Percentiles rank a stretch among this genome's conserved stretches.
Conservation (phyloP, 1,140 invertebrate species). For the Leptinotarsa defecta region DNA sequence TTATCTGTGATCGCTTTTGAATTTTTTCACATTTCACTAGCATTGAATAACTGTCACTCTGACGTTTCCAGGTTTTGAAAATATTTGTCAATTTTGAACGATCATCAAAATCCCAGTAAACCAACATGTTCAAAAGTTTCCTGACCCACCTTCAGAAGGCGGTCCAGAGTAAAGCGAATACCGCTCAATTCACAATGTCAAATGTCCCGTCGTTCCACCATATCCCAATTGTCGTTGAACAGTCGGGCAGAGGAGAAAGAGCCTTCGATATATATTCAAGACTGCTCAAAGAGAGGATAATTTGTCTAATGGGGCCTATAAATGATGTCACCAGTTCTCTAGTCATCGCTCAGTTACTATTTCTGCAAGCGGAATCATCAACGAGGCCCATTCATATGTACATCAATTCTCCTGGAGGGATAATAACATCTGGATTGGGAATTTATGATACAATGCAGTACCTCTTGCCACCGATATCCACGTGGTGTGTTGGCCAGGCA, state of each 20-base stretch:
- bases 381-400: slow-evolving; percentile 80
- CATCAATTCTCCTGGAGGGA: slow-evolving; percentile 69
- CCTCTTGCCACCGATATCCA: slow-evolving; percentile 72
- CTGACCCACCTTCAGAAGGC: not conserved
- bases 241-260: slow-evolving; percentile 77
- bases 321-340: slow-evolving; percentile 76
- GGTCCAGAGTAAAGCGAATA: not conserved
- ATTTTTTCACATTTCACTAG: no score
- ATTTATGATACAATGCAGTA: slow-evolving; percentile 86
- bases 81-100: not conserved
- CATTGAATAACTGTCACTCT: no score
- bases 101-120: slow-evolving; percentile 1
- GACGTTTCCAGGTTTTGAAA: no score
- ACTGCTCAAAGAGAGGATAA: slow-evolving; percentile 79
- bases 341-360: slow-evolving; percentile 81
- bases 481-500: slow-evolving; percentile 91
- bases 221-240: slow-evolving; percentile 81
- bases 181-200: slow-evolving; percentile 18
- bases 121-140: not conserved
- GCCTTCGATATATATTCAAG: slow-evolving; percentile 85
- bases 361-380: slow-evolving; percentile 76
- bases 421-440: slow-evolving; percentile 73
- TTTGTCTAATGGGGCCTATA: slow-evolving; percentile 80
- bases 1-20: no score
- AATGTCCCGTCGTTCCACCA: slow-evolving; percentile 40